These are phyloP conservation scores for Phenganax marumi DNA, from an alignment of 92 coral and sea anemone species.

Conservation along the genomic window DNA sequence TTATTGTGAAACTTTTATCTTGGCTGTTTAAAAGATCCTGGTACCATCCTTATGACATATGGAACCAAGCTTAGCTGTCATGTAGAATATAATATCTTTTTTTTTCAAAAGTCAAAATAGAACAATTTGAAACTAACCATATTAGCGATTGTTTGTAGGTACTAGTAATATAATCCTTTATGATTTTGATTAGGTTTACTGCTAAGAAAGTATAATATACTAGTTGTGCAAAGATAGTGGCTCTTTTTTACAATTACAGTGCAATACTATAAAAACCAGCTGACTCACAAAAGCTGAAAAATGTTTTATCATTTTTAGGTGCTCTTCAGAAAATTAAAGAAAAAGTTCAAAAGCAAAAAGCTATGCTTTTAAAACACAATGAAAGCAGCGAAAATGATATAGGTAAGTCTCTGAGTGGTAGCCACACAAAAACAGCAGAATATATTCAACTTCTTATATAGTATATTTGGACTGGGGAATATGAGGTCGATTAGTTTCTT, in stretches of 20 bases:
- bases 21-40: no score
- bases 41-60: no score
- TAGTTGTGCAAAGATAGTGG: background rate
- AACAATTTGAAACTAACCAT: no score
- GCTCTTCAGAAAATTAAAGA: slow-evolving; percentile 38
- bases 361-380: slow-evolving; percentile 26
- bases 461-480: background rate
- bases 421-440: no score
- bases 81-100: no score
- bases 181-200: no score
- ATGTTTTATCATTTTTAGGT: background rate
- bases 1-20: no score
- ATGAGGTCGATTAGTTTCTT: background rate
- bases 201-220: background rate
- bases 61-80: no score
- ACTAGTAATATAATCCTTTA: no score
- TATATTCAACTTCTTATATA: background rate
- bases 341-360: slow-evolving; percentile 39
- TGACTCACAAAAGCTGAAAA: background rate
- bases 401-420: background rate
- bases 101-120: no score
- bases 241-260: no score
- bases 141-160: no score
- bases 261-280: background rate
- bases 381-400: background rate